Evolutionary conservation across 2,888 invertebrate species (phyloP).

Genomic region (Cosmia trapezina): DNA sequence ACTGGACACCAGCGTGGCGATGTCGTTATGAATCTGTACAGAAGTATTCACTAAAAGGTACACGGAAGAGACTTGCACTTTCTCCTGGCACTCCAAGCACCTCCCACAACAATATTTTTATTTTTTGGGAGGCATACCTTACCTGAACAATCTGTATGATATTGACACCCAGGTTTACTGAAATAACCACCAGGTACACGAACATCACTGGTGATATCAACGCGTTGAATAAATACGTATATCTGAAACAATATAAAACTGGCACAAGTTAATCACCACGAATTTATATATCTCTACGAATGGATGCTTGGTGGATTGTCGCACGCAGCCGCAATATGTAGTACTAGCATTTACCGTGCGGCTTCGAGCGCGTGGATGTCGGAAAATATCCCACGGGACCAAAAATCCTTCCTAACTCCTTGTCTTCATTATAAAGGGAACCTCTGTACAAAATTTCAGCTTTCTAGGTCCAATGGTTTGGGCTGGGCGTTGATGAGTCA

Average conservation of each 20-base stretch:
- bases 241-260: constrained; percentile 66
- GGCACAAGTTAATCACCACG: background rate
- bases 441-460: too few species aligned
- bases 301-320: background rate
- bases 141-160: constrained; percentile 80
- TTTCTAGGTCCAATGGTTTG: too few species aligned
- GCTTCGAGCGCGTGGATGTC: too few species aligned
- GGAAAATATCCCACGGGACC: too few species aligned
- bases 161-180: constrained; percentile 79
- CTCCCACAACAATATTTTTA: too few species aligned
- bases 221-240: constrained; percentile 74
- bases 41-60: background rate
- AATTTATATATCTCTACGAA: background rate
- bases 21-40: constrained; percentile 74
- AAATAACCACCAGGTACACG: constrained; percentile 77
- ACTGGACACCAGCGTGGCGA: constrained; percentile 70
- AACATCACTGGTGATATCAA: constrained; percentile 81
- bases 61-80: background rate
- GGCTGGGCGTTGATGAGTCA: too few species aligned
- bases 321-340: background rate
- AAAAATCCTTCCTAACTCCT: too few species aligned
- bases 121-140: constrained; percentile 28
- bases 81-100: background rate
- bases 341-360: too few species aligned
- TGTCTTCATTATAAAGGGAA: too few species aligned